Percentiles rank a stretch among this genome's conserved stretches.
Evolutionary conservation across 64 coral and sea anemone genomes (phyloP).

Genomic region (Stylophora pistillata): DNA sequence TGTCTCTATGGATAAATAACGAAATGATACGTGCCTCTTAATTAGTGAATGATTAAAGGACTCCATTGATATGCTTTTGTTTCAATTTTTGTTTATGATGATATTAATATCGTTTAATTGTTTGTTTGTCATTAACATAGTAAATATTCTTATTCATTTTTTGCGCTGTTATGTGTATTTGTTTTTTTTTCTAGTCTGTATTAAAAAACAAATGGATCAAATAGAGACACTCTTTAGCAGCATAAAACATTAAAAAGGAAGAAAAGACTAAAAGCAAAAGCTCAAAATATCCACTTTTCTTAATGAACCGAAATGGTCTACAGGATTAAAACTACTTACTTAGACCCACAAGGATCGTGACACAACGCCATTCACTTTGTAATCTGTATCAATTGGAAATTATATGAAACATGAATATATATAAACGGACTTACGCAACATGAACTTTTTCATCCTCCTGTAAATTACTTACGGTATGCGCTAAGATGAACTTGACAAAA

Average conservation of each 20-base stretch:
- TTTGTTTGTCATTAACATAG: too few species aligned
- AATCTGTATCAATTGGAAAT: background rate
- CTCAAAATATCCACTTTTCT: background rate
- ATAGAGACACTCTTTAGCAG: too few species aligned
- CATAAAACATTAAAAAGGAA: background rate
- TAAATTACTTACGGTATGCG: background rate
- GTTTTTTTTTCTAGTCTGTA: too few species aligned
- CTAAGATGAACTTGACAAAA: too few species aligned
- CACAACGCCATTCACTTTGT: background rate
- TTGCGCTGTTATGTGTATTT: too few species aligned
- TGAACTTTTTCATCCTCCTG: background rate
- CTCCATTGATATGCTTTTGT: too few species aligned
- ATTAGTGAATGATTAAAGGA: background rate
- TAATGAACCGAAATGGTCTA: background rate
- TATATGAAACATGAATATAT: background rate
- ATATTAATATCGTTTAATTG: too few species aligned
- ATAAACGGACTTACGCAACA: background rate
- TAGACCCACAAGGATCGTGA: background rate
- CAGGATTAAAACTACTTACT: background rate
- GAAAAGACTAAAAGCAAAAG: background rate
- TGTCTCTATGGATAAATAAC: background rate
- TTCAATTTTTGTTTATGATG: too few species aligned
- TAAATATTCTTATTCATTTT: too few species aligned
- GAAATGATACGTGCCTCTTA: background rate
- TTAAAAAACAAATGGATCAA: too few species aligned